phyloP scores from a whole-genome alignment of 2,888 invertebrate species.

The Diarsia mendica region DNA sequence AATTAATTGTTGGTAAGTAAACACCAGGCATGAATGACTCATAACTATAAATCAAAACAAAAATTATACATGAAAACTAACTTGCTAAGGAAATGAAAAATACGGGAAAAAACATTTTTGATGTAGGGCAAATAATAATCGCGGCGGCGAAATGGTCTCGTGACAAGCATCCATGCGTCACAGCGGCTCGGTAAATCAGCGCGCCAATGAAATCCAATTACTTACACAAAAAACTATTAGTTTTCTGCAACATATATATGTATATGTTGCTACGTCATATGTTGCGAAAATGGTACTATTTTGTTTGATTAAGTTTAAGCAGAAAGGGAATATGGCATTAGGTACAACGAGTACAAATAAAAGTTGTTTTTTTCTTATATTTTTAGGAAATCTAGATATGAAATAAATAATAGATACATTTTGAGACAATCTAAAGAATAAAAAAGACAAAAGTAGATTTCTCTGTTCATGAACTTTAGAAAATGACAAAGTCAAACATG shows the following conservation, averaged over 20 bases:
- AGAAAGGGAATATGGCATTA: neutral
- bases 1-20: neutral
- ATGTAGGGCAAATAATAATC: conserved; percentile 77
- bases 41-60: conserved; percentile 1
- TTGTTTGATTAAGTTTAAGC: conserved; percentile 7
- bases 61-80: conserved; percentile 40
- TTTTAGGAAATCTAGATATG: too few species aligned
- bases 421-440: neutral
- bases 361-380: too few species aligned
- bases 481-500: neutral
- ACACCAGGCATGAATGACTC: neutral
- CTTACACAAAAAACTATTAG: conserved; percentile 85
- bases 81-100: conserved; percentile 47
- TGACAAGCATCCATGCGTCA: conserved; percentile 90
- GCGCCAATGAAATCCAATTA: conserved; percentile 88
- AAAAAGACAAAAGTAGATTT: too few species aligned
- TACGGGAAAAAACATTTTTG: conserved; percentile 67
- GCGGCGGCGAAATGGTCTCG: conserved; percentile 86
- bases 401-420: too few species aligned
- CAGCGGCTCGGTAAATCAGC: conserved; percentile 83
- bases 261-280: conserved; percentile 35
- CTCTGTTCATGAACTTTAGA: neutral
- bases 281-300: conserved; percentile 25
- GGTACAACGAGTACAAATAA: neutral
- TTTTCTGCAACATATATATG: conserved; percentile 68